phyloP scores from a whole-genome alignment of 1,140 invertebrate species.

The Asobara japonica region DNA sequence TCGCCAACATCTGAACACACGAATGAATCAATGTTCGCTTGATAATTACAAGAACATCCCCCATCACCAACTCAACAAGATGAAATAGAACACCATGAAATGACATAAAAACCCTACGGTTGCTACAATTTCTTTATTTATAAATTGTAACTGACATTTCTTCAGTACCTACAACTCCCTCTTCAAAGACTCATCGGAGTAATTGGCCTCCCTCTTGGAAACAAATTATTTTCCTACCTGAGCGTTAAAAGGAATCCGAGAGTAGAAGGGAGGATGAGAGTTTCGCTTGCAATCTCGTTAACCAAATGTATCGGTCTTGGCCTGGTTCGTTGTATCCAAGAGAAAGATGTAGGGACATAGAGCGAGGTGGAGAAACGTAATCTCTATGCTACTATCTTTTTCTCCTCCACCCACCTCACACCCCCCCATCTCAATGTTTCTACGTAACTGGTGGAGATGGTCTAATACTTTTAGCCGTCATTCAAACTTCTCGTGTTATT shows the following conservation, averaged over 20 bases:
- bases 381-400: constrained; percentile 15
- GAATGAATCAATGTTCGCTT: not conserved
- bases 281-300: constrained; percentile 29
- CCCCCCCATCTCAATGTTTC: not conserved
- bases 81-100: too few relatives aligned
- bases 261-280: not conserved
- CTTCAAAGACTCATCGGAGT: constrained; percentile 20
- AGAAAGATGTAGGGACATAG: not conserved
- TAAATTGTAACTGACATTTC: not conserved
- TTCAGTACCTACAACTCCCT: not conserved
- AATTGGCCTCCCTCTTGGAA: constrained; percentile 2
- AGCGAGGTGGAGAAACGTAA: not conserved
- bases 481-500: not conserved
- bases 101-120: not conserved
- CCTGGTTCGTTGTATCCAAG: constrained; percentile 1
- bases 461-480: constrained; percentile 20
- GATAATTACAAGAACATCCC: too few relatives aligned
- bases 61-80: too few relatives aligned
- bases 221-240: constrained; percentile 25
- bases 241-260: constrained; percentile 11
- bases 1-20: too few relatives aligned
- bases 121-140: not conserved
- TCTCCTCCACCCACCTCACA: not conserved
- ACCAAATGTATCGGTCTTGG: constrained; percentile 27
- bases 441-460: not conserved